Evolutionary conservation across 1,140 invertebrate species (phyloP).

Genomic region (Melitaea cinxia): DNA sequence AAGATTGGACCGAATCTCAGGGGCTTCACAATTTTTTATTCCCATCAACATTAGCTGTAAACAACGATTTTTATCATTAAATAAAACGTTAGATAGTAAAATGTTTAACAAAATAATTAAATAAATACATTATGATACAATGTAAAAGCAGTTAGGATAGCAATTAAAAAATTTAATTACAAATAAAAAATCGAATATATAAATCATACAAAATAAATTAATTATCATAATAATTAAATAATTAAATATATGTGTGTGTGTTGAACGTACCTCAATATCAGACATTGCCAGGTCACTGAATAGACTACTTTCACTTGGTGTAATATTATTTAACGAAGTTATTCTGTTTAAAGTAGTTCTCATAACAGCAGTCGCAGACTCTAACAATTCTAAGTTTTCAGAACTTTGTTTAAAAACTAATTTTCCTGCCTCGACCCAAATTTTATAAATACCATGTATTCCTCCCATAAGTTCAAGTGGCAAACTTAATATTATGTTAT

Average conservation of each 20-base stretch:
- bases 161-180: too few species aligned
- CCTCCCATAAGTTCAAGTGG: slow-evolving; percentile 84
- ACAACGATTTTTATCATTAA: too few species aligned
- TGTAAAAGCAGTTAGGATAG: too few species aligned
- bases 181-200: too few species aligned
- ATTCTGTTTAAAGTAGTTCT: slow-evolving; percentile 83
- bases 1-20: slow-evolving; percentile 86
- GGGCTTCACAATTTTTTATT: slow-evolving; percentile 80
- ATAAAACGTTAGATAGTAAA: slow-evolving; percentile 12
- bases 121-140: not conserved
- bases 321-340: slow-evolving; percentile 62
- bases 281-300: slow-evolving; percentile 71
- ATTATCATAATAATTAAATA: too few species aligned
- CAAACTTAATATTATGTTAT: slow-evolving; percentile 85
- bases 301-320: slow-evolving; percentile 57
- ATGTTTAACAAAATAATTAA: not conserved
- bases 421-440: slow-evolving; percentile 83
- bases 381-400: slow-evolving; percentile 81
- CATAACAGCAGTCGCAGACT: slow-evolving; percentile 86
- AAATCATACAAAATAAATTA: too few species aligned
- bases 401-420: slow-evolving; percentile 81
- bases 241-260: not conserved
- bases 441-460: slow-evolving; percentile 76
- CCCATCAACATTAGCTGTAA: slow-evolving; percentile 84
- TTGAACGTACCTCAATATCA: slow-evolving; percentile 69